These are phyloP conservation scores for Epistrophe grossulariae DNA, from an alignment of 2,888 invertebrate species.

Conservation along the genomic window DNA sequence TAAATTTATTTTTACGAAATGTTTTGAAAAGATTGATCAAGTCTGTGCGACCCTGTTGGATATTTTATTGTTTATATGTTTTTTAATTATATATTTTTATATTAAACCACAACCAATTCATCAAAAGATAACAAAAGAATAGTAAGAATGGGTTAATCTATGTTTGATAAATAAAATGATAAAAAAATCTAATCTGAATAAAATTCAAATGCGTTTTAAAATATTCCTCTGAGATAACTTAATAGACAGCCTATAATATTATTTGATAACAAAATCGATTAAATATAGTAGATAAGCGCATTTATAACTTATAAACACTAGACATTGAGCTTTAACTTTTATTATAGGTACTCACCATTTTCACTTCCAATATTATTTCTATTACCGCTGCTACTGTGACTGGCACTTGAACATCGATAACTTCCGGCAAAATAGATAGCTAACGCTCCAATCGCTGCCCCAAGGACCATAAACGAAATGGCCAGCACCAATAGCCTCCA, in stretches of 20 bases:
- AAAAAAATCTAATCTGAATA: not conserved
- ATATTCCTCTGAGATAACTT: not conserved
- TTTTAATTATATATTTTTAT: no score
- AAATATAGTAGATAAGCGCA: not conserved
- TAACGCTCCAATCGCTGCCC: slow-evolving; percentile 83
- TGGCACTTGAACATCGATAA: slow-evolving; percentile 77
- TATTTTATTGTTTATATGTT: no score
- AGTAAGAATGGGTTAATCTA: slow-evolving; percentile 1
- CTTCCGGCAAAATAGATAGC: slow-evolving; percentile 83
- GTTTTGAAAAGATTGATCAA: no score
- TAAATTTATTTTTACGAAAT: no score
- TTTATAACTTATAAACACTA: slow-evolving; percentile 4
- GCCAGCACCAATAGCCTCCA: slow-evolving; percentile 84
- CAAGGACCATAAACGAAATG: slow-evolving; percentile 82
- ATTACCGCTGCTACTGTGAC: slow-evolving; percentile 76
- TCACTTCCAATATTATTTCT: slow-evolving; percentile 45
- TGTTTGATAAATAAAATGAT: slow-evolving; percentile 5
- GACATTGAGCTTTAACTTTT: not conserved
- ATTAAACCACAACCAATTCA: not conserved
- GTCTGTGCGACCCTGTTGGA: no score
- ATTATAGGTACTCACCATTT: slow-evolving; percentile 24
- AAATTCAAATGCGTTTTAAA: slow-evolving; percentile 30
- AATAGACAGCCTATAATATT: not conserved
- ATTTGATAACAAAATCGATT: slow-evolving; percentile 24
- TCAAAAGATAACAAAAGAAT: not conserved